These are phyloP conservation scores for Furnarius figulus DNA, from an alignment of 2,113 vertebrate genomes.

Conservation along the genomic window DNA sequence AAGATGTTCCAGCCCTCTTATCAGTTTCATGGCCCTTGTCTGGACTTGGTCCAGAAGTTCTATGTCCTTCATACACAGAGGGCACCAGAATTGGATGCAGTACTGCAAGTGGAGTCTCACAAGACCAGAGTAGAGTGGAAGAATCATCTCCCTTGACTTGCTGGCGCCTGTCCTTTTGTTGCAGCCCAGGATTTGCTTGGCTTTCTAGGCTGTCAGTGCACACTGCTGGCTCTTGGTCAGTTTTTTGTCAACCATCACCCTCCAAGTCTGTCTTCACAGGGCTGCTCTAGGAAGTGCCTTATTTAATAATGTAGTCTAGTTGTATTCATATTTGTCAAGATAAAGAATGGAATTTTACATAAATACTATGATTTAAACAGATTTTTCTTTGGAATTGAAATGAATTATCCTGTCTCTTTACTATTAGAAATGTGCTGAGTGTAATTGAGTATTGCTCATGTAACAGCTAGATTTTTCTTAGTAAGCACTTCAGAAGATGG, in stretches of 20 bases:
- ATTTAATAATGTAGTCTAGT: slow-evolving; percentile 15
- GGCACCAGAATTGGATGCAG: not conserved
- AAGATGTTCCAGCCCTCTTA: not conserved
- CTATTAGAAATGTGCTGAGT: not conserved
- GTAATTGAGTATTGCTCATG: not conserved
- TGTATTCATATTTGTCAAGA: slow-evolving; percentile 12
- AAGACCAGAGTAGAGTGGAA: not conserved
- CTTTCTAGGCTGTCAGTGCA: not conserved
- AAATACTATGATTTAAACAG: slow-evolving; percentile 8
- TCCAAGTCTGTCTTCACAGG: not conserved
- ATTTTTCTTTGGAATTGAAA: slow-evolving; percentile 15
- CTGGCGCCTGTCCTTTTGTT: not conserved
- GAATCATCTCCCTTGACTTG: not conserved
- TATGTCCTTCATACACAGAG: not conserved
- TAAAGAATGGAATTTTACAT: not conserved
- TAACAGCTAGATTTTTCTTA: slow-evolving; percentile 27
- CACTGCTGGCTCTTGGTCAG: not conserved
- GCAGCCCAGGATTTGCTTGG: not conserved
- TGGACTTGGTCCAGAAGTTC: not conserved
- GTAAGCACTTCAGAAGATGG: slow-evolving; percentile 1
- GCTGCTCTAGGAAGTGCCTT: not conserved
- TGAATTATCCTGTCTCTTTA: not conserved
- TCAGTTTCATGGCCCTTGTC: not conserved
- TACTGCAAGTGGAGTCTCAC: not conserved
- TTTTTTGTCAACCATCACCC: not conserved